phyloP scores from a whole-genome alignment of 2,888 invertebrate genomes.

The Trypoxylon attenuatum region DNA sequence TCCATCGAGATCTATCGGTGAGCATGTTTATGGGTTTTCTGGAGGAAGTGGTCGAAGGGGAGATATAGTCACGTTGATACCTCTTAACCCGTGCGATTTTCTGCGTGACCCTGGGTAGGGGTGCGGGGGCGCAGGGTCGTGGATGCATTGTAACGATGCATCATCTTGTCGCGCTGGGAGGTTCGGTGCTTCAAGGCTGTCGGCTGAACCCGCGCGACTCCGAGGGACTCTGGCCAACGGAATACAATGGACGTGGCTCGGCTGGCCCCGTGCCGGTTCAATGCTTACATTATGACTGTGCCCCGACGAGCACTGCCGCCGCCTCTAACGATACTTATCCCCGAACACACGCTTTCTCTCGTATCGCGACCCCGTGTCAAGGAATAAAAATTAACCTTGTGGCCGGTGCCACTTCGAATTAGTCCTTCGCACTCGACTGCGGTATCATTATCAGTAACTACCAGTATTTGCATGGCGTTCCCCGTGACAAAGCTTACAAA shows the following conservation, averaged over 20 bases:
- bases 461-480: too few relatives aligned
- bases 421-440: too few relatives aligned
- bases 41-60: too few relatives aligned
- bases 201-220: constrained; percentile 61
- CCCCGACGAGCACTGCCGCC: constrained; percentile 55
- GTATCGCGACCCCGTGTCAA: constrained; percentile 24
- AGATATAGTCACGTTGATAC: constrained; percentile 47
- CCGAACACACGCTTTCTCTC: constrained; percentile 60
- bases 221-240: constrained; percentile 52
- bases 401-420: too few relatives aligned
- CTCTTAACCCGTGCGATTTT: constrained; percentile 59
- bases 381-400: constrained; percentile 44
- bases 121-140: constrained; percentile 52
- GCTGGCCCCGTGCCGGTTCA: constrained; percentile 59
- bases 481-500: too few relatives aligned
- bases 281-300: constrained; percentile 64
- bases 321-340: constrained; percentile 64
- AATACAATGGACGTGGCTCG: constrained; percentile 65
- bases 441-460: too few relatives aligned
- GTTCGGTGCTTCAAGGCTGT: constrained; percentile 66
- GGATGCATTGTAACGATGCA: constrained; percentile 65
- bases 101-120: constrained; percentile 55
- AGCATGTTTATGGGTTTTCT: background rate
- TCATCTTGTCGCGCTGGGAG: constrained; percentile 72
- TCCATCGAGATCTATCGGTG: constrained; percentile 5